Evolutionary conservation across 1,140 invertebrate species (phyloP).

Genomic region (Brachionus calyciflorus): DNA sequence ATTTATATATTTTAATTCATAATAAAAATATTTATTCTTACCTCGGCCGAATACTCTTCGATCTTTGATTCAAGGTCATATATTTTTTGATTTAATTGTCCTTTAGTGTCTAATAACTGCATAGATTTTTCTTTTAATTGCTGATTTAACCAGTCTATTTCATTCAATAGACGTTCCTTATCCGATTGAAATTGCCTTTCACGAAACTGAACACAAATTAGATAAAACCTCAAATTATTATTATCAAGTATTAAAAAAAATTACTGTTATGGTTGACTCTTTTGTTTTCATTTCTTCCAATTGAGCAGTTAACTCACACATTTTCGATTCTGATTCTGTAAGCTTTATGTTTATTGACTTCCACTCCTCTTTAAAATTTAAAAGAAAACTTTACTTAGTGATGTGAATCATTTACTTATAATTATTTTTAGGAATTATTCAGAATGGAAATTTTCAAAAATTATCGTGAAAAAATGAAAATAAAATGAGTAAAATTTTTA

Average conservation of each 20-base stretch:
- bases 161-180: slow-evolving; percentile 44
- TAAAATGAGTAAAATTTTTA: too few relatives aligned
- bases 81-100: slow-evolving; percentile 63
- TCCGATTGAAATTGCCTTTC: slow-evolving; percentile 46
- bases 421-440: slow-evolving; percentile 41
- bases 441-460: too few relatives aligned
- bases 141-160: slow-evolving; percentile 46
- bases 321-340: slow-evolving; percentile 49
- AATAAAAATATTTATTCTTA: slow-evolving; percentile 72
- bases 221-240: not conserved
- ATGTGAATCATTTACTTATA: slow-evolving; percentile 39
- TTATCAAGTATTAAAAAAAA: not conserved
- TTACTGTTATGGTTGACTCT: slow-evolving; percentile 26
- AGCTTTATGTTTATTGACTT: slow-evolving; percentile 58
- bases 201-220: not conserved
- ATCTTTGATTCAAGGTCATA: slow-evolving; percentile 75
- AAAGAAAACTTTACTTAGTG: not conserved
- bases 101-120: slow-evolving; percentile 17
- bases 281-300: slow-evolving; percentile 26
- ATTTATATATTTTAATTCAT: too few relatives aligned
- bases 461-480: too few relatives aligned
- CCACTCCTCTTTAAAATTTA: slow-evolving; percentile 55
- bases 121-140: slow-evolving; percentile 45
- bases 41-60: slow-evolving; percentile 76
- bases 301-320: slow-evolving; percentile 33